phyloP scores from a whole-genome alignment of 1,140 invertebrate species.

The Drosophila kikkawai region DNA sequence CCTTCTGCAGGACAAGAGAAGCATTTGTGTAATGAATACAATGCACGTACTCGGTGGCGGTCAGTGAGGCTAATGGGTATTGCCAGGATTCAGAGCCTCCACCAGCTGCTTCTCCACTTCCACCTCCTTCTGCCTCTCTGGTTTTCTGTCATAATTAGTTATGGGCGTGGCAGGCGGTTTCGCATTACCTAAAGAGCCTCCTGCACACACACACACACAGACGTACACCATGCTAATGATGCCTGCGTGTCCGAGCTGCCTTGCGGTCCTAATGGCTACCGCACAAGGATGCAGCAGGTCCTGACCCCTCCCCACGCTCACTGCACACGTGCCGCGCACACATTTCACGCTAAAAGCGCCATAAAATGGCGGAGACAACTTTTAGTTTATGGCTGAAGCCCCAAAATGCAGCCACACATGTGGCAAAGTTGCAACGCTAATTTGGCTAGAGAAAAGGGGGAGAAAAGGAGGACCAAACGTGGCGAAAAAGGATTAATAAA shows the following conservation, averaged over 20 bases:
- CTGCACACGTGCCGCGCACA: constrained; percentile 20
- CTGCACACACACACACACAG: background rate
- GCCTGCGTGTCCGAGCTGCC: constrained; percentile 32
- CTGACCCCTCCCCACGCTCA: background rate
- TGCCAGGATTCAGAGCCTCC: constrained; percentile 14
- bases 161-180: constrained; percentile 57
- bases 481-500: background rate
- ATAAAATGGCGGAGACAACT: constrained; percentile 47
- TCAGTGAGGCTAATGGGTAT: constrained; percentile 49
- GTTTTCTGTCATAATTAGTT: constrained; percentile 63
- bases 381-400: background rate
- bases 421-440: constrained; percentile 21
- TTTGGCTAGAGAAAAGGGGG: constrained; percentile 1
- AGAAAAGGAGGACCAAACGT: no score
- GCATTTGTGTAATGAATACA: constrained; percentile 53
- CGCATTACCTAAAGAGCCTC: constrained; percentile 45
- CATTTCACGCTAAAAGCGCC: constrained; percentile 64
- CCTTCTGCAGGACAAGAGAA: background rate
- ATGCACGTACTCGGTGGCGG: constrained; percentile 35
- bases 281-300: constrained; percentile 34
- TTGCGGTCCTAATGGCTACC: constrained; percentile 35
- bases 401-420: constrained; percentile 14
- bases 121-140: background rate
- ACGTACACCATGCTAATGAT: constrained; percentile 58
- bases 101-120: background rate